Base-by-base conservation (phyloP, 1,140 invertebrate genomes). In the Maconellicoccus hirsutus region DNA sequence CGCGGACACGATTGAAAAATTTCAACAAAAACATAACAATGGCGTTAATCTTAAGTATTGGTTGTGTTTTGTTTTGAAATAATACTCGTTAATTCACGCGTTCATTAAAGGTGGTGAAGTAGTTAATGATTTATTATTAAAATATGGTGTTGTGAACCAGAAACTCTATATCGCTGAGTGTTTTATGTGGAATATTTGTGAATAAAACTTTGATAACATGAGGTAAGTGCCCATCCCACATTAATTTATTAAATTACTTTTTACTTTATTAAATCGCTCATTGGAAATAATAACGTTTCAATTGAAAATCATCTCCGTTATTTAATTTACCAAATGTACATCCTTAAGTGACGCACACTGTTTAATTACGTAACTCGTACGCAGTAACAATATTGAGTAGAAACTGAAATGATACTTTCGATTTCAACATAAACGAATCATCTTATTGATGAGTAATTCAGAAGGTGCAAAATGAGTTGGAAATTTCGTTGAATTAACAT, bases 191-290 rank as follows among this genome's bases (percentile, higher is more conserved):
- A 19, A 16, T 52, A 16, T 52, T 52, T 16, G 42, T 33, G 4
- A 6, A 33, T 59, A 22, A 66, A 23, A 66, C 22, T 66, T 23
- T 66, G 25, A 25, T 66, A 66, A 66, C 61, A 66, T 66, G 61
- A 66, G 25, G 61, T 66, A 23, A 66, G 61, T 22, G 61, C 61
- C 61, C 61, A 66, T 66, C 61, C 61, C 61, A 66, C 10, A 25
- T 66, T 66, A 66, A 3, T 66, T 66, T 66, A 26, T 8, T 66
- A 25, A 25, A 66, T 25, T 66, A 25, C 3, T 4, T 25, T 61
- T 23, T 3, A 22, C 61, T 66, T 19, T 33, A 33, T 6, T 6
- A 33, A 3, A 33, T 33, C 29, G 4, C 29, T 33, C 3, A 33
- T 3, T 33, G n/a, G n/a, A n/a, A n/a, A n/a, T n/a, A n/a, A n/a